Conservation (phyloP, 1,140 invertebrate species). For the Drosophila baimaii region DNA sequence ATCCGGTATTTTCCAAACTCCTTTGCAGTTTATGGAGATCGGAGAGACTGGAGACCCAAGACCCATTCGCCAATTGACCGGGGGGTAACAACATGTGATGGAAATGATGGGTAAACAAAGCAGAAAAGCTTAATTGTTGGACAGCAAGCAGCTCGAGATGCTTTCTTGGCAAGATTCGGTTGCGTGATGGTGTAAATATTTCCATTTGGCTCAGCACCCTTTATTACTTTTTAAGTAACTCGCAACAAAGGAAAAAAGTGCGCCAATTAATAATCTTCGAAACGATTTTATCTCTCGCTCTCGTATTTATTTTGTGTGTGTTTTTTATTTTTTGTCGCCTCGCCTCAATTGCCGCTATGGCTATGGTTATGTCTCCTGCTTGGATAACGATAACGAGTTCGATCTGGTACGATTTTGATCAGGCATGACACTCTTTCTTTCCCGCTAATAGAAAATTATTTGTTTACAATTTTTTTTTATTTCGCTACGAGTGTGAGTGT, state of each 20-base stretch:
- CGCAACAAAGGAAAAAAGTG: conserved; percentile 53
- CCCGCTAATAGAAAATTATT: conserved; percentile 79
- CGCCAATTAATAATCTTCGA: conserved; percentile 60
- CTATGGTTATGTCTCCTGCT: conserved; percentile 49
- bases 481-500: conserved; percentile 30
- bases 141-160: background rate
- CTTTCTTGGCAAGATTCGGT: conserved; percentile 26
- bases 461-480: conserved; percentile 65
- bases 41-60: background rate
- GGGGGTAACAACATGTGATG: conserved; percentile 3
- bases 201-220: conserved; percentile 38
- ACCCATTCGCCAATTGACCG: conserved; percentile 2
- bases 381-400: conserved; percentile 79
- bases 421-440: conserved; percentile 34
- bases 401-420: conserved; percentile 76
- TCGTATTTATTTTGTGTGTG: conserved; percentile 27
- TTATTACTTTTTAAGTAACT: conserved; percentile 62
- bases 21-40: conserved; percentile 7
- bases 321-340: conserved; percentile 25
- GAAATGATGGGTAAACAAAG: conserved; percentile 58
- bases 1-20: conserved; percentile 39
- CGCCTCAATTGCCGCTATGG: conserved; percentile 49
- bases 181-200: conserved; percentile 35
- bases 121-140: conserved; percentile 52
- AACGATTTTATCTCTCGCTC: conserved; percentile 64